Base-by-base conservation (phyloP, 2,888 invertebrate genomes). In the Eueremaeus valkanovi region DNA sequence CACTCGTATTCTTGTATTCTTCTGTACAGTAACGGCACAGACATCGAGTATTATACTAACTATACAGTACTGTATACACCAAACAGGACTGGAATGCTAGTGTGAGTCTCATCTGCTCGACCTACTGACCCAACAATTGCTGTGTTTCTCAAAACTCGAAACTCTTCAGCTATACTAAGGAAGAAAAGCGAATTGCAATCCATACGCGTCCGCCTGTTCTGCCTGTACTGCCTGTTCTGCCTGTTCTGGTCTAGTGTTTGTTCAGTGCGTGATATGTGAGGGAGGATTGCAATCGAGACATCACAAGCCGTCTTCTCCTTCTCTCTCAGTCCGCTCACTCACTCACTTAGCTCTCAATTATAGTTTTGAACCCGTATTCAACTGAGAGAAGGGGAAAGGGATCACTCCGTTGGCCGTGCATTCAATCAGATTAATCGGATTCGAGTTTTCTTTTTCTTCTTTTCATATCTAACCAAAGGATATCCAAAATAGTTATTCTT, bases 71-170 rank as follows among this genome's bases (percentile, higher is more conserved):
- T n/a, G n/a, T n/a, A n/a, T n/a, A n/a, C n/a, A n/a, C n/a, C n/a
- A n/a, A 3, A 61, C 5, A 68, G 40, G 68, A 68, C 42, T 36
- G 68, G 68, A 40, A 68, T 68, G 36, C 21, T 36, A 16, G 68
- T 40, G 68, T 68, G 68, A 68, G 68, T 40, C 68, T 68, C 68
- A 68, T 68, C 68, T 40, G 68, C 40, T 18, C 21, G 68, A 21
- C 68, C 68, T 40, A 68, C 68, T 68, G 68, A 68, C 68, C 68
- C 68, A 68, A 68, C 68, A 68, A 21, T 51, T 18, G 51, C 36
- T n/a, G n/a, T n/a, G n/a, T n/a, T n/a, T n/a, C n/a, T n/a, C n/a
- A n/a, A 58, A n/a, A 8, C 68, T 36, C 42, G 40, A 36, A 68
- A 68, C 68, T 58, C 58, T 58, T 21, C 9, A 68, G 11, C 16